Conservation (phyloP, 2,888 invertebrate species). For the Habrosyne pyritoides region DNA sequence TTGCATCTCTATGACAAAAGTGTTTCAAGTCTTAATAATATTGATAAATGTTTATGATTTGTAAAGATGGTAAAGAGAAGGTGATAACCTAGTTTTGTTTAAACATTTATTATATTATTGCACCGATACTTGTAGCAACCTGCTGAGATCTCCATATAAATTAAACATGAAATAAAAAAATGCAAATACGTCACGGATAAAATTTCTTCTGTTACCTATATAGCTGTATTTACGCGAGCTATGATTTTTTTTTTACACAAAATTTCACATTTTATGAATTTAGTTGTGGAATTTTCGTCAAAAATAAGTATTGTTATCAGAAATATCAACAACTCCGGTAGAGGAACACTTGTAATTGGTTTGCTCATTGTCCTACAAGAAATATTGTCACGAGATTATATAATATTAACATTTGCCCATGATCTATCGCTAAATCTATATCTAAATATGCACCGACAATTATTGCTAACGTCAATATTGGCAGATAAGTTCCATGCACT, state of each 20-base stretch:
- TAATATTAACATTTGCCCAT: not conserved
- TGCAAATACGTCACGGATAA: no score
- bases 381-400: not conserved
- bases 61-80: slow-evolving; percentile 44
- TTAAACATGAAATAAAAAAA: no score
- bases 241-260: not conserved
- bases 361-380: not conserved
- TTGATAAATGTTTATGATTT: slow-evolving; percentile 51
- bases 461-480: slow-evolving; percentile 36
- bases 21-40: slow-evolving; percentile 34
- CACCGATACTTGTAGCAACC: not conserved
- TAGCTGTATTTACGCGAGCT: not conserved
- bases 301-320: not conserved
- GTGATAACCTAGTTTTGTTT: slow-evolving; percentile 53
- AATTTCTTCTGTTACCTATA: not conserved
- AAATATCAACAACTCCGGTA: not conserved
- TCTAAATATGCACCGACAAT: slow-evolving; percentile 19
- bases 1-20: slow-evolving; percentile 39
- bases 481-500: slow-evolving; percentile 45
- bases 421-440: not conserved
- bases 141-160: no score
- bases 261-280: not conserved
- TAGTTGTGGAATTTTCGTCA: no score
- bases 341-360: not conserved
- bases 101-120: slow-evolving; percentile 11